phyloP scores from a whole-genome alignment of 2,888 invertebrate species.

The Drosophila imparisetae region DNA sequence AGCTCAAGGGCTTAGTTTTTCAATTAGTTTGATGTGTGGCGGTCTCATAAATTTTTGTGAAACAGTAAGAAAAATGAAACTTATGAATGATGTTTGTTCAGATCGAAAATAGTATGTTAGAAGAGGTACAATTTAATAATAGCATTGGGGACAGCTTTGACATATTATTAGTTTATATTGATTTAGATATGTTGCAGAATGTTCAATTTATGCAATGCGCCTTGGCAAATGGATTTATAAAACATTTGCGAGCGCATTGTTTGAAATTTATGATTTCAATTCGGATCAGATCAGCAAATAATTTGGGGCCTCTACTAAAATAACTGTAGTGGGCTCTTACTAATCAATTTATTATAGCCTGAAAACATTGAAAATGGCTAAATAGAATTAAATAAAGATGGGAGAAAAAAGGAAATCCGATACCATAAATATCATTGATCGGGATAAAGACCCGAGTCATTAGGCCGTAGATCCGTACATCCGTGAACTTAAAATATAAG shows the following conservation, averaged over 20 bases:
- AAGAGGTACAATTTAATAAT: not conserved
- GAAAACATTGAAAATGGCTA: not conserved
- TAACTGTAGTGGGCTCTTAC: too few species aligned
- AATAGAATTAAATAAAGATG: not conserved
- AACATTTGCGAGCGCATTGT: not conserved
- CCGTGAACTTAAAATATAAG: too few species aligned
- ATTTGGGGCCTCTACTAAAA: not conserved
- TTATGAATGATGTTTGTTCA: not conserved
- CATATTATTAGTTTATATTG: not conserved
- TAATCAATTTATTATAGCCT: not conserved
- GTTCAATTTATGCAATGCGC: not conserved
- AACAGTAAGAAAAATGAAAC: slow-evolving; percentile 2
- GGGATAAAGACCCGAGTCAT: not conserved
- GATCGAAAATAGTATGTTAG: not conserved
- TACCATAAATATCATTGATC: not conserved
- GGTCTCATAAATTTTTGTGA: slow-evolving; percentile 42
- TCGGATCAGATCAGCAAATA: not conserved
- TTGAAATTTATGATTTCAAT: not conserved
- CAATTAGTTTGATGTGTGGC: slow-evolving; percentile 66
- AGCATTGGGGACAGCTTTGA: not conserved
- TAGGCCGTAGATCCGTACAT: not conserved
- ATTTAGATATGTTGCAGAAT: not conserved
- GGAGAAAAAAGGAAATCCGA: not conserved
- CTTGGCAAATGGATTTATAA: not conserved
- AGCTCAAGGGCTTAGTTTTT: slow-evolving; percentile 58